Evolutionary conservation across 2,113 vertebrate species (phyloP).

Genomic region (Neolamprologus caudopunctatus): DNA sequence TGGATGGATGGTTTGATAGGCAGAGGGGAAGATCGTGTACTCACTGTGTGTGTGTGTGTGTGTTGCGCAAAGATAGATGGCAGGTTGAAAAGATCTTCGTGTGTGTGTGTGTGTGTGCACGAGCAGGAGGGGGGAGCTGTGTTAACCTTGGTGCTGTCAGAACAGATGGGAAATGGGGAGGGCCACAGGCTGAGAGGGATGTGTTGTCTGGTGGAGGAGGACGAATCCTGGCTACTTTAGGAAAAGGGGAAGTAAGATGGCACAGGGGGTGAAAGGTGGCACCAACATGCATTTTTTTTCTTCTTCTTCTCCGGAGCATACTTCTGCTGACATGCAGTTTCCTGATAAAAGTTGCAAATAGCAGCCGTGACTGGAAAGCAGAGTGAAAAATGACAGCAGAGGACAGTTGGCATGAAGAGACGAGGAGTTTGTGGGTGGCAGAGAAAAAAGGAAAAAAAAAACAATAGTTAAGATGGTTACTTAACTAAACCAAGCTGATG

Average conservation of each 20-base stretch:
- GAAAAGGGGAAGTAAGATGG: conserved; percentile 5
- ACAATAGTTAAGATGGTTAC: not conserved
- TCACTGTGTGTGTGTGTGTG: not conserved
- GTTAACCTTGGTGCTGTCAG: conserved; percentile 82
- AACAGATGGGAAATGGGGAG: conserved; percentile 79
- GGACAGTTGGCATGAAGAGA: not conserved
- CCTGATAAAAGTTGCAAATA: not conserved
- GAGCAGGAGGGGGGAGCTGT: conserved; percentile 14
- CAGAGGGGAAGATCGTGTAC: conserved; percentile 20
- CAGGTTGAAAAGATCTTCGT: not conserved
- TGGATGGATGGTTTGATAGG: conserved; percentile 50
- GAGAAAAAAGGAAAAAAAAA: not conserved
- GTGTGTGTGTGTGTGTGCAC: not conserved
- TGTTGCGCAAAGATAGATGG: not conserved
- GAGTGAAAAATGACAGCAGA: not conserved
- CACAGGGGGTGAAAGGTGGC: not conserved
- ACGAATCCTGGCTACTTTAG: conserved; percentile 28
- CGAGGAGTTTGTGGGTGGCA: not conserved
- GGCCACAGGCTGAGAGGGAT: conserved; percentile 41
- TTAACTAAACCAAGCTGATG: not conserved
- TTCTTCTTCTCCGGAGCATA: not conserved
- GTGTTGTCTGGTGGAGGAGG: conserved; percentile 26
- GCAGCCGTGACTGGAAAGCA: not conserved
- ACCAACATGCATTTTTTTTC: not conserved
- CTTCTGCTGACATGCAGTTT: conserved; percentile 24